Evolutionary conservation across 1,140 invertebrate species (phyloP).

Genomic region (Zaprionus nigranus): DNA sequence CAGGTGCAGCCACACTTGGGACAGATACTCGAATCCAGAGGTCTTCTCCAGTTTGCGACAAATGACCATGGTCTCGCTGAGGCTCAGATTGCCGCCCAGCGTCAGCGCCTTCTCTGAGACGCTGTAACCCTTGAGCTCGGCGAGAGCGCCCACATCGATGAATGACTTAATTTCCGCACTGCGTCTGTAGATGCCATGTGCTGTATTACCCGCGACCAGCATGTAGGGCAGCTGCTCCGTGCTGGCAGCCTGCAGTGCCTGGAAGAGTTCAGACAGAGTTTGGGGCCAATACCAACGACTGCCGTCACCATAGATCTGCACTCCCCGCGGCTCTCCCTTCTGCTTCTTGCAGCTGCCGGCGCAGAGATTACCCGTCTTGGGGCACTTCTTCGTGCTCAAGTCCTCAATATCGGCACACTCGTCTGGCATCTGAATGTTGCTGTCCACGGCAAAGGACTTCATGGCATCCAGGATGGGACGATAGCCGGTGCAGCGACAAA

Average conservation of each 20-base stretch:
- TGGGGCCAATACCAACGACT: conserved; percentile 75
- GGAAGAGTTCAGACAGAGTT: conserved; percentile 86
- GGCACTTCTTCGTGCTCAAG: conserved; percentile 57
- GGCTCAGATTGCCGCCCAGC: conserved; percentile 88
- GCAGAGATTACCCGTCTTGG: conserved; percentile 68
- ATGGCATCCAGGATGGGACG: conserved; percentile 93
- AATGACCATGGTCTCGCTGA: conserved; percentile 88
- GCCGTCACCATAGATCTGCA: conserved; percentile 69
- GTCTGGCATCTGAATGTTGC: conserved; percentile 87
- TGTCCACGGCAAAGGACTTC: conserved; percentile 89
- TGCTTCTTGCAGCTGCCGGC: conserved; percentile 62
- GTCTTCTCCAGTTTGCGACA: conserved; percentile 86
- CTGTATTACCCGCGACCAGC: conserved; percentile 86
- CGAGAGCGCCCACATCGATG: conserved; percentile 90
- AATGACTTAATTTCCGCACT: conserved; percentile 85
- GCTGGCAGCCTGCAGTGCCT: conserved; percentile 85
- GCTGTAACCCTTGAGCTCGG: conserved; percentile 86
- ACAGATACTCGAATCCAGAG: conserved; percentile 85
- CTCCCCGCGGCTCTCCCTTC: conserved; percentile 29
- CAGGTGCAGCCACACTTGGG: conserved; percentile 85
- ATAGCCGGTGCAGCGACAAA: conserved; percentile 95
- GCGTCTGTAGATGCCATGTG: conserved; percentile 87
- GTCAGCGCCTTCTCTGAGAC: conserved; percentile 75
- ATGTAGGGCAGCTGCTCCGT: conserved; percentile 84
- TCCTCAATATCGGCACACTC: conserved; percentile 79